Conservation (phyloP, 2,888 invertebrate genomes). For the Anarsia innoxiella region DNA sequence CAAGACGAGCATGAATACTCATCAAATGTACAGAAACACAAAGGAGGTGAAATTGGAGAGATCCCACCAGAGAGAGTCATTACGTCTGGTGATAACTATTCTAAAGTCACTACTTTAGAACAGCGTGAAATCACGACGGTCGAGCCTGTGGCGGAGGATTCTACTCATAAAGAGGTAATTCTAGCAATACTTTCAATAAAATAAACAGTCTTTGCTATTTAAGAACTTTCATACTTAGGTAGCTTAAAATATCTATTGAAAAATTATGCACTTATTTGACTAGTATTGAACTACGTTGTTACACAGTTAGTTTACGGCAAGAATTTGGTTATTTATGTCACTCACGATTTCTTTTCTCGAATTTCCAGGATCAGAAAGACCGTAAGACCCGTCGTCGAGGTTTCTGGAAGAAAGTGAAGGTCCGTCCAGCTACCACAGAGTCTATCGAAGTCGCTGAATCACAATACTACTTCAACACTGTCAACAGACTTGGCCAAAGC, state of each 20-base stretch:
- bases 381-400: conserved; percentile 75
- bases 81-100: conserved; percentile 46
- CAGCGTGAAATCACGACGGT: conserved; percentile 41
- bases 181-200: no score
- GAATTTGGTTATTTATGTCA: no score
- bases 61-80: conserved; percentile 67
- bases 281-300: no score
- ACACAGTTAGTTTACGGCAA: no score
- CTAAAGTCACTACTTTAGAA: conserved; percentile 33
- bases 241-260: not conserved
- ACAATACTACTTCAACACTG: conserved; percentile 78
- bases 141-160: conserved; percentile 29
- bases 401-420: conserved; percentile 83
- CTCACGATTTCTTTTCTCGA: no score
- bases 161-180: conserved; percentile 32
- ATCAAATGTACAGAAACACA: conserved; percentile 65
- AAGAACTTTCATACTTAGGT: no score
- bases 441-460: conserved; percentile 87
- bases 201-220: no score
- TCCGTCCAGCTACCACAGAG: conserved; percentile 74
- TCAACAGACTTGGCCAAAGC: no score
- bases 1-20: conserved; percentile 68
- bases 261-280: no score
- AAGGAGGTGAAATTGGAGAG: conserved; percentile 70
- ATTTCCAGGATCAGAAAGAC: conserved; percentile 38